Evolutionary conservation across 2,797 vertebrate genomes (phyloP), one percentile per base, ranked within the genome.

Genomic region (Discoglossus pictus): DNA sequence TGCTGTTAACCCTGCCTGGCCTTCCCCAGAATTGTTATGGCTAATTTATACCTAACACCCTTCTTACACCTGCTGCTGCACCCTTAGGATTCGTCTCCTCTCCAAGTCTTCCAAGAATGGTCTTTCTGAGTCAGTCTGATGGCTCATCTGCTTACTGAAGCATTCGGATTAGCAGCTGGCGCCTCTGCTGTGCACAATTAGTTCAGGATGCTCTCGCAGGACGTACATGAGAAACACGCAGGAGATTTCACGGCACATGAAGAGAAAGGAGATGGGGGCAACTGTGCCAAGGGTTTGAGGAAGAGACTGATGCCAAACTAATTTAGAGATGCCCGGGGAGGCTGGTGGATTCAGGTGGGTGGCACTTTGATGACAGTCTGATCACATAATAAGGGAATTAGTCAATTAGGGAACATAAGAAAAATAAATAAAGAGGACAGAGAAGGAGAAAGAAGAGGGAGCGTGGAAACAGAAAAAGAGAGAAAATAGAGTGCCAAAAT

Each of bases 121-220:
- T 51, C 17, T 51, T 21, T 47, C 36, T 12, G 21, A 31, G 55
- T 21, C 40, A 44, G 56, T 25, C 27, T 13, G 23, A 50, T 59
- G 65, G 59, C 54, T n/a, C n/a, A n/a, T n/a, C 35, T 59, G 44
- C 23, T 59, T 44, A 36, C n/a, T 53, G 43, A 59, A 67, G 54
- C 54, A 36, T 59, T 59, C 42, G 51, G 51, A 59, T 42, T 67
- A 59, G 36, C 65, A 68, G 40, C 66, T 61, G 39, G 39, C 47
- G 61, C n/a, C 36, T 25, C 23, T 7, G 24, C 56, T 54, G 54
- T 11, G 31, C 43, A 40, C 59, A 60, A 68, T 68, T 42, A 27
- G 5, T 54, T 68, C 47, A 46, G 47, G 47, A 38, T 39, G 66
- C 40, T 53, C 39, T 46, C 40, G 25, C 23, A 31, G 34, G 11